Evolutionary conservation across 2,888 invertebrate species (phyloP).

Genomic region (Hydropsyche betteni): DNA sequence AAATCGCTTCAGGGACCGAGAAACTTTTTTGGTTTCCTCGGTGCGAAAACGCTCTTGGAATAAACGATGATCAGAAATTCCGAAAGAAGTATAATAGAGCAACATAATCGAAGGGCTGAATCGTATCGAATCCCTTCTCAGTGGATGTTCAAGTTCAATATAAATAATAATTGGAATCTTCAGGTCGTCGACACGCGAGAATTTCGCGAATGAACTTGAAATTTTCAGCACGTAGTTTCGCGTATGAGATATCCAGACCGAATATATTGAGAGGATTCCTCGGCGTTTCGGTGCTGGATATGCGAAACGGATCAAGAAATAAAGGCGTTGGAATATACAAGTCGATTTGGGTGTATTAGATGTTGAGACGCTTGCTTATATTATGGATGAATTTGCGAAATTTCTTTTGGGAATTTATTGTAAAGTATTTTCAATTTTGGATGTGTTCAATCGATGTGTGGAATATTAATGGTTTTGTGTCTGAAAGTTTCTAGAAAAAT

Average conservation of each 20-base stretch:
- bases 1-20: no score
- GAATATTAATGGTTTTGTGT: no score
- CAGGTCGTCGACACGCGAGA: slow-evolving; percentile 16
- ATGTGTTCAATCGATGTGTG: no score
- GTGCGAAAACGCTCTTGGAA: no score
- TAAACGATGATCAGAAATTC: no score
- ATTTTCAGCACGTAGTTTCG: slow-evolving; percentile 27
- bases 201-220: slow-evolving; percentile 18
- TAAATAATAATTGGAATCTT: slow-evolving; percentile 1
- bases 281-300: neutral
- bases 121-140: neutral
- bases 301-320: neutral
- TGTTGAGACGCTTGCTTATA: no score
- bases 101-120: neutral
- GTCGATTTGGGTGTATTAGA: no score
- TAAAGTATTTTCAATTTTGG: no score
- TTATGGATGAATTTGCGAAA: no score
- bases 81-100: neutral
- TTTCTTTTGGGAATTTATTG: no score
- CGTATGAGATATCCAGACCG: slow-evolving; percentile 9
- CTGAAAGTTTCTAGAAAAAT: no score
- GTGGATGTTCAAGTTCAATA: neutral
- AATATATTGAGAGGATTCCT: slow-evolving; percentile 9
- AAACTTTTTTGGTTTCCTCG: no score
- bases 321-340: neutral